Evolutionary conservation across 2,797 vertebrate genomes (phyloP).

Genomic region (Coreius guichenoti): DNA sequence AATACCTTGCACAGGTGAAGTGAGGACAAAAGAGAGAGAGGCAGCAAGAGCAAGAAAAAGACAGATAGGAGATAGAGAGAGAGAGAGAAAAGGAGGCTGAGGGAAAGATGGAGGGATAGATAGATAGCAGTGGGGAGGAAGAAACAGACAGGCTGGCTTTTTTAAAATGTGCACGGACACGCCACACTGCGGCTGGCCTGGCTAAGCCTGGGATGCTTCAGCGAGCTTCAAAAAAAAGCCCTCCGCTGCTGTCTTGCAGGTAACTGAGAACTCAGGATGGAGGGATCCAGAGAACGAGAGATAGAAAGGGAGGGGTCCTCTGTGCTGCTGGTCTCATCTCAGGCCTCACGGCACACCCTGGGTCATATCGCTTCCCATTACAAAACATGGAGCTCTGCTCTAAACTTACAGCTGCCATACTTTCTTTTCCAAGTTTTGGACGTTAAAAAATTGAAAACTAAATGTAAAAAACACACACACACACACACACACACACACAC

Average conservation of each 20-base stretch:
- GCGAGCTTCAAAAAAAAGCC: constrained; percentile 62
- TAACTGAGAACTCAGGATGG: constrained; percentile 18
- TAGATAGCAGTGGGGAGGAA: constrained; percentile 63
- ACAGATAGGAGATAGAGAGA: constrained; percentile 13
- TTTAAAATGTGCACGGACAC: constrained; percentile 84
- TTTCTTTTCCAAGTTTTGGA: constrained; percentile 21
- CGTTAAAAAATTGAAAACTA: not conserved
- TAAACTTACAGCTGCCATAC: constrained; percentile 2
- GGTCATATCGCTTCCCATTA: constrained; percentile 24
- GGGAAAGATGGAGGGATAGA: constrained; percentile 58
- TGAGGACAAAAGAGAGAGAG: constrained; percentile 69
- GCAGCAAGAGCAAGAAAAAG: constrained; percentile 50
- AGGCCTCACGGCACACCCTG: constrained; percentile 28
- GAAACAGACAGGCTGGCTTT: constrained; percentile 55
- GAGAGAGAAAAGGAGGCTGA: constrained; percentile 35
- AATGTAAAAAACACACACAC: not conserved
- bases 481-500: too few relatives aligned
- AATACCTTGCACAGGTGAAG: constrained; percentile 76
- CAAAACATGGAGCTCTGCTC: not conserved
- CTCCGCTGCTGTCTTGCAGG: constrained; percentile 49
- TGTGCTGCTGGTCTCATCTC: constrained; percentile 22
- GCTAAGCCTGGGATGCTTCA: constrained; percentile 72
- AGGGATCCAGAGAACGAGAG: constrained; percentile 2
- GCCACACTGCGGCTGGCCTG: constrained; percentile 80
- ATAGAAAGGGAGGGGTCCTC: not conserved